A percentile compares a stretch with the other conserved stretches of the same genome.
Conservation (phyloP, 2,113 vertebrate genomes). For the Syrrhaptes paradoxus region DNA sequence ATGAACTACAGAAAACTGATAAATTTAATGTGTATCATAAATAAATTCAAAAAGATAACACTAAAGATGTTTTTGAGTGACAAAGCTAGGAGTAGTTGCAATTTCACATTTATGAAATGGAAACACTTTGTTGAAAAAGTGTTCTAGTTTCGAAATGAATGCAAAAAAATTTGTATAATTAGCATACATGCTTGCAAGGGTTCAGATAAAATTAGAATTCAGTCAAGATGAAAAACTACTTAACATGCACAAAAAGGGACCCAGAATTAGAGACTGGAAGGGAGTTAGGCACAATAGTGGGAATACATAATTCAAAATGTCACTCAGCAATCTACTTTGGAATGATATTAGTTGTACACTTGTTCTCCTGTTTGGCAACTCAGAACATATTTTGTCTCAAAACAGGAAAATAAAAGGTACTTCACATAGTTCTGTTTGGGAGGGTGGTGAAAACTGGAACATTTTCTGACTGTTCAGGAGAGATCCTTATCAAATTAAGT, state of each 20-base stretch:
- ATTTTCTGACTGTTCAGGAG: neutral
- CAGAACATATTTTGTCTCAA: neutral
- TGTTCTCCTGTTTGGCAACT: constrained; percentile 10
- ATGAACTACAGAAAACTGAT: neutral
- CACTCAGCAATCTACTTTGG: constrained; percentile 3
- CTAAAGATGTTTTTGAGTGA: neutral
- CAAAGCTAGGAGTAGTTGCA: neutral
- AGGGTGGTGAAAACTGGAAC: neutral
- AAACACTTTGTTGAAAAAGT: neutral
- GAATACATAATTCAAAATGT: constrained; percentile 25
- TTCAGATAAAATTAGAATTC: constrained; percentile 52
- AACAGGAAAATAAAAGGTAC: neutral
- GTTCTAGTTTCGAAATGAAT: constrained; percentile 11
- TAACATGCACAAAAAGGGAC: neutral
- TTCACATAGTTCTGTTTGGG: neutral
- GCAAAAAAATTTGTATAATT: neutral
- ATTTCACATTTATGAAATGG: neutral
- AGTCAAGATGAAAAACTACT: neutral
- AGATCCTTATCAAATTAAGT: neutral
- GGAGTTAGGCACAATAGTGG: neutral
- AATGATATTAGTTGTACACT: neutral
- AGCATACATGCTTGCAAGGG: constrained; percentile 7
- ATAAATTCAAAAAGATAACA: neutral
- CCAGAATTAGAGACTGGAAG: neutral
- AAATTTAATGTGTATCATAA: neutral